These are phyloP conservation scores for Acanthococcus lagerstroemiae DNA, from an alignment of 2,888 invertebrate genomes.

Conservation along the genomic window DNA sequence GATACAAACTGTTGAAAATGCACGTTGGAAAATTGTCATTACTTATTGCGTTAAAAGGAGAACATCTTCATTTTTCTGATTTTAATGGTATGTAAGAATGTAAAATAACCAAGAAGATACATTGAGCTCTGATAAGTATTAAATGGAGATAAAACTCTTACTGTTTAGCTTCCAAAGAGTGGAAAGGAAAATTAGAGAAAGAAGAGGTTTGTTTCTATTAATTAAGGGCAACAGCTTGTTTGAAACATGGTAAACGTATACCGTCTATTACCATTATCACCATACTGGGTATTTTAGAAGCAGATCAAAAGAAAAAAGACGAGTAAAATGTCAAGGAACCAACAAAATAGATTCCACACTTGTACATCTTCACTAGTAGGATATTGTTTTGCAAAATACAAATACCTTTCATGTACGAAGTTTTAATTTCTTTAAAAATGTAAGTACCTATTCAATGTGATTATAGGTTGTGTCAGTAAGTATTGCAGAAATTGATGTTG, in stretches of 20 bases:
- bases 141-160: neutral
- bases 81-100: neutral
- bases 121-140: neutral
- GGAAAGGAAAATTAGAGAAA: neutral
- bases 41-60: neutral
- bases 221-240: constrained; percentile 1
- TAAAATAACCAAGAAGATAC: neutral
- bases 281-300: neutral
- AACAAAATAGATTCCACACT: neutral
- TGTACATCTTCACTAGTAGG: neutral
- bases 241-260: neutral
- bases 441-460: neutral
- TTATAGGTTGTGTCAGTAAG: neutral
- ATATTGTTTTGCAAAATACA: neutral
- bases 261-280: neutral
- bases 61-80: neutral
- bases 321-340: neutral
- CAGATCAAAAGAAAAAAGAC: neutral
- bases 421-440: neutral
- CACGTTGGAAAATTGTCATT: neutral
- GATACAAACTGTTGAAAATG: neutral
- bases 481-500: neutral
- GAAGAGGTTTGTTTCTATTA: constrained; percentile 3
- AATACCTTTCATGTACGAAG: neutral
- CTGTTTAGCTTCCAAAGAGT: constrained; percentile 1